Conservation (phyloP, 2,888 invertebrate species). For the Pilophorus perplexus region DNA sequence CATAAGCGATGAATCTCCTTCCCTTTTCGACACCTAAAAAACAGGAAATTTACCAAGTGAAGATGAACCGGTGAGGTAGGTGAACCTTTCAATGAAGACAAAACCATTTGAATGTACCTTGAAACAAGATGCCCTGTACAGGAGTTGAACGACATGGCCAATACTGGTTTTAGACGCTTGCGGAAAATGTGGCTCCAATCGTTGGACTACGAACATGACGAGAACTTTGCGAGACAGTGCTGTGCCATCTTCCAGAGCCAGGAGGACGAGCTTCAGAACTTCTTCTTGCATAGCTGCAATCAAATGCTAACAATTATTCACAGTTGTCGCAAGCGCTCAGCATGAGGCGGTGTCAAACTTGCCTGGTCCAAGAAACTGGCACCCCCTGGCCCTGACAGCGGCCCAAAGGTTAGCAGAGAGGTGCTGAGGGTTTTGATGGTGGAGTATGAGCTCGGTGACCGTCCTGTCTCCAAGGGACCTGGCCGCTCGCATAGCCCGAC, state of each 20-base stretch:
- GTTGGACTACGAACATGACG: slow-evolving; percentile 98
- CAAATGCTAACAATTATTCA: background rate
- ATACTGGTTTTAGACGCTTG: slow-evolving; percentile 98
- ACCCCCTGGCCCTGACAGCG: slow-evolving; percentile 91
- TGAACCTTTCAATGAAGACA: too few species aligned
- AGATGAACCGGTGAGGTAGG: background rate
- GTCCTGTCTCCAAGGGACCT: slow-evolving; percentile 92
- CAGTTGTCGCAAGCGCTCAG: too few species aligned
- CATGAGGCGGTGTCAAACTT: slow-evolving; percentile 40
- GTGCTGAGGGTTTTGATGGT: slow-evolving; percentile 95
- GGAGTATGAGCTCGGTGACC: slow-evolving; percentile 88
- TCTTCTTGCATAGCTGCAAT: slow-evolving; percentile 93
- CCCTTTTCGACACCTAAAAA: slow-evolving; percentile 83
- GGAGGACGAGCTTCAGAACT: slow-evolving; percentile 86
- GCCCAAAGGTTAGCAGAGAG: slow-evolving; percentile 94
- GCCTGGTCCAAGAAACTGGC: slow-evolving; percentile 95
- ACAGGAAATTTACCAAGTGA: background rate
- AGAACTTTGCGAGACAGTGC: slow-evolving; percentile 89
- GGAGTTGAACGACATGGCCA: slow-evolving; percentile 95
- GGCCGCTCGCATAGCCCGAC: slow-evolving; percentile 75
- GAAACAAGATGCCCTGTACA: slow-evolving; percentile 97
- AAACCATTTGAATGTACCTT: slow-evolving; percentile 71
- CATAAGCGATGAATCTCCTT: slow-evolving; percentile 96
- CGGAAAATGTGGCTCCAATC: slow-evolving; percentile 90
- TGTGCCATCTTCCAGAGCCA: slow-evolving; percentile 93